Evolutionary conservation across 2,113 vertebrate species (phyloP), one percentile per base, ranked within the genome.

Genomic region (Python bivittatus): DNA sequence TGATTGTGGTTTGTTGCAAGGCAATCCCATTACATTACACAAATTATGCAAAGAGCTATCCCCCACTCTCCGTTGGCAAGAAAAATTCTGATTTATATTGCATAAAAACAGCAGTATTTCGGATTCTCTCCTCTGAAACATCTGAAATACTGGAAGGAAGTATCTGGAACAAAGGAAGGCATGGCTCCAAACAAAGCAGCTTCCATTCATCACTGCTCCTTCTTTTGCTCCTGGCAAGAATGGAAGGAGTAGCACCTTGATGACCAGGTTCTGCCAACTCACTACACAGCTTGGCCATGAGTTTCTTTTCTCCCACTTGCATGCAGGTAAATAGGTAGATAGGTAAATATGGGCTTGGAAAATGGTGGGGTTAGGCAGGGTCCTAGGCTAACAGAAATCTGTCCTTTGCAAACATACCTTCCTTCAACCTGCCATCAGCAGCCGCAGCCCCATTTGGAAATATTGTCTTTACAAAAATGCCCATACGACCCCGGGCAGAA

Each of bases 401-500:
- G 23, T 25, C 29, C 33, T 29, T 42, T 53, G 58, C 58, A 56
- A 29, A 25, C n/a, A 29, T 92, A 99, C 99, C 99, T 97, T 99
- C 99, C 96, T 99, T 99, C 58, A 99, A 98, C 89, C 99, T 98
- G 94, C 99, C 99, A 83, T 99, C 99, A 88, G 99, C 99, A 56
- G 99, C 98, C 0, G 99, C 99, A 44, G 99, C 99, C 95, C 99
- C 99, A 29, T 98, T 98, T 89, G 98, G 97, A 92, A 99, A 99
- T 97, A 99, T 99, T 1, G 99, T 99, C 97, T 99, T 99, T 95
- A 99, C 99, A 90, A 99, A 99, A 97, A 99, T 99, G 12, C 99
- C 99, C 99, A 99, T 99, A 92, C 98, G 98, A 90, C 99, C 99
- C 0, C 99, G 98, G 83, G 99, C 98, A 92, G 99, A 99, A 97